Conservation (phyloP, 2,797 vertebrate species). For the Etheostoma perlongum region DNA sequence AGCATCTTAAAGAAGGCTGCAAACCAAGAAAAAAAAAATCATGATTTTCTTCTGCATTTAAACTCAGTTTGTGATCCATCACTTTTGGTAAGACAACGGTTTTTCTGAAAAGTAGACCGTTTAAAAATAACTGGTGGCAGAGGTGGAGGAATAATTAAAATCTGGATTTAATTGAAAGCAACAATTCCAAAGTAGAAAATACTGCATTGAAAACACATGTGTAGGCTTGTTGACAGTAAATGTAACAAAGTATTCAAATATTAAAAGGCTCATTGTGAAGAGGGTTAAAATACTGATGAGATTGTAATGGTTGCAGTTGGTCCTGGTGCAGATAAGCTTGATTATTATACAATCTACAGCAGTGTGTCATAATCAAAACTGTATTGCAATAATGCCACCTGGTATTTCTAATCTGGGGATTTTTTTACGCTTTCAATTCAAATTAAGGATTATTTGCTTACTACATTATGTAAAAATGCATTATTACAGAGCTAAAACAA, state of each 20-base stretch:
- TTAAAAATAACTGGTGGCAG: neutral
- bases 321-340: neutral
- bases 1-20: neutral
- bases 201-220: neutral
- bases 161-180: neutral
- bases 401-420: neutral
- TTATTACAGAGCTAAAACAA: neutral
- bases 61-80: neutral
- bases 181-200: neutral
- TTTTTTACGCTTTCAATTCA: neutral
- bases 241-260: neutral
- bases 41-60: neutral
- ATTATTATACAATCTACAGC: neutral
- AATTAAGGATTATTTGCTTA: too few species aligned
- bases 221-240: neutral
- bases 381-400: neutral
- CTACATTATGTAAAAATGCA: neutral
- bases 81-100: too few species aligned
- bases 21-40: constrained; percentile 4
- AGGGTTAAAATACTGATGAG: neutral
- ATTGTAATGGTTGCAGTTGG: too few species aligned
- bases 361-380: neutral
- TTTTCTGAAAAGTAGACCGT: too few species aligned
- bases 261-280: neutral
- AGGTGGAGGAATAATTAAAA: neutral